A percentile compares a stretch with the other conserved stretches of the same genome.
Evolutionary conservation across 2,113 vertebrate species (phyloP).

Genomic region (Podilymbus podiceps): DNA sequence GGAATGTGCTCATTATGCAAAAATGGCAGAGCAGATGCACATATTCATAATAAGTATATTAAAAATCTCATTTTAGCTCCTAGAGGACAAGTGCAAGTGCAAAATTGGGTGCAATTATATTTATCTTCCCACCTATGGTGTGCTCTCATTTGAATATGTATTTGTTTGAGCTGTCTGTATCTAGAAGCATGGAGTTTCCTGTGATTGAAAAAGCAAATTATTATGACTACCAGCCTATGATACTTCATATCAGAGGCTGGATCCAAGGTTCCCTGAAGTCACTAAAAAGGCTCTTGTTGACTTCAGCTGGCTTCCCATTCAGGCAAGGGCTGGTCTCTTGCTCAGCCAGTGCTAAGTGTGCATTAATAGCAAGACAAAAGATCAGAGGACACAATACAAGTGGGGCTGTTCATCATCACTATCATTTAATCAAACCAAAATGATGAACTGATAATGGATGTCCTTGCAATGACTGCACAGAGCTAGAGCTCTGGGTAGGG

Average conservation of each 20-base stretch:
- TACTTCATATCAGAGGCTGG: background rate
- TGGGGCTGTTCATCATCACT: background rate
- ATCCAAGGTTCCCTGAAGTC: background rate
- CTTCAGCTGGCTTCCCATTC: background rate
- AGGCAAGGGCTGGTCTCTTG: background rate
- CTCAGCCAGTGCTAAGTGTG: background rate
- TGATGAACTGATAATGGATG: background rate
- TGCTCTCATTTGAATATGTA: background rate
- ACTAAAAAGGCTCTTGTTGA: background rate
- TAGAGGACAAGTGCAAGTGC: conserved; percentile 27
- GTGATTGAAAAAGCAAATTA: conserved; percentile 23
- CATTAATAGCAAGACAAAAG: background rate
- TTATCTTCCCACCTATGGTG: conserved; percentile 35
- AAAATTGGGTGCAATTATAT: conserved; percentile 49
- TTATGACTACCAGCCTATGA: background rate
- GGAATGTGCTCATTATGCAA: conserved; percentile 45
- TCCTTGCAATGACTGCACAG: background rate
- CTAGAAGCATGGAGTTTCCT: background rate
- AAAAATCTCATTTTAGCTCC: conserved; percentile 55
- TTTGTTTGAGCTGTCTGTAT: background rate
- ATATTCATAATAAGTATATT: conserved; percentile 39
- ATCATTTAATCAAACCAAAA: background rate
- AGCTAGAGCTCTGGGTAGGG: background rate
- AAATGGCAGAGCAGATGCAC: conserved; percentile 46
- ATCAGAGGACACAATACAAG: background rate